Evolutionary conservation across 2,797 vertebrate species (phyloP).

Genomic region (Vultur gryphus): DNA sequence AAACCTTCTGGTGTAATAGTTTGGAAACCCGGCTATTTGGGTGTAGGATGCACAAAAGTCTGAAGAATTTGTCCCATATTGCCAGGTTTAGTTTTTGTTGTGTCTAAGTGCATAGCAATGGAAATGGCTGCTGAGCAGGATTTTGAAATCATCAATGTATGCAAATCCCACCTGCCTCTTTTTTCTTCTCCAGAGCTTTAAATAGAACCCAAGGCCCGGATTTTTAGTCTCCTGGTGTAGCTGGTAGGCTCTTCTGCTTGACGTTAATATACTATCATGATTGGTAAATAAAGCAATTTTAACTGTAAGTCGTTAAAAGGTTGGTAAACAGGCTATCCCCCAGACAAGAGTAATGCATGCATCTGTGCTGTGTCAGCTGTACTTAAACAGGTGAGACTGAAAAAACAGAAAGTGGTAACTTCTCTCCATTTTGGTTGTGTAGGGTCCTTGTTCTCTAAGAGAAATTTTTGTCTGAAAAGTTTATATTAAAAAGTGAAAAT

Average conservation of each 20-base stretch:
- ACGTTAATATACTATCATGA: not conserved
- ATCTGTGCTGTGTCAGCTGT: conserved; percentile 11
- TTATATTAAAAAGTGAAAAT: conserved; percentile 62
- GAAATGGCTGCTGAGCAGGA: not conserved
- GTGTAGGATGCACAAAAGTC: not conserved
- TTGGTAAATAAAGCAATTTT: not conserved
- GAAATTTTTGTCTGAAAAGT: conserved; percentile 40
- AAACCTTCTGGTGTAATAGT: not conserved
- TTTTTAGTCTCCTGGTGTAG: not conserved
- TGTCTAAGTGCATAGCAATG: not conserved
- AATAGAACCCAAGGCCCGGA: not conserved
- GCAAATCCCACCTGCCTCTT: not conserved
- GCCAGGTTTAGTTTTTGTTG: not conserved
- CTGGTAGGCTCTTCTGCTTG: not conserved
- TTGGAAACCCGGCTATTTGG: not conserved
- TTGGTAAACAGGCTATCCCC: not conserved
- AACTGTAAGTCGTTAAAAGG: not conserved
- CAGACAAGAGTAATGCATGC: not conserved
- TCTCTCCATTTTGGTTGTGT: conserved; percentile 40
- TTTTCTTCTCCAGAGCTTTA: not conserved
- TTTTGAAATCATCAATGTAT: not conserved
- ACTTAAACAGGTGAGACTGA: conserved; percentile 40
- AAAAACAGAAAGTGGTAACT: not conserved
- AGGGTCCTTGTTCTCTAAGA: conserved; percentile 30
- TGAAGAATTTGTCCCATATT: not conserved